Percentiles rank a stretch among this genome's conserved stretches.
Evolutionary conservation across 2,113 vertebrate genomes (phyloP).

Genomic region (Podarcis cretensis): DNA sequence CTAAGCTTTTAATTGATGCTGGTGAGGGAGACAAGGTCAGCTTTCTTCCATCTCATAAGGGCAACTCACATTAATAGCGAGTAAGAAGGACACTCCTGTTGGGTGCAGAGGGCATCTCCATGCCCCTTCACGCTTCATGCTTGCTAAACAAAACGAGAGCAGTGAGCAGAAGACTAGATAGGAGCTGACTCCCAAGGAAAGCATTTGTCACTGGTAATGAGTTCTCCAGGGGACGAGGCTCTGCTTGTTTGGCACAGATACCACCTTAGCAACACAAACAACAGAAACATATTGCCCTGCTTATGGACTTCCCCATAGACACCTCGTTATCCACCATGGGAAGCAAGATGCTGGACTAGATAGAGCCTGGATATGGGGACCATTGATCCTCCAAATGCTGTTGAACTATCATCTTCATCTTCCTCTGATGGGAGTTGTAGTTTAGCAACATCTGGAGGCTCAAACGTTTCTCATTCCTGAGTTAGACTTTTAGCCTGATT

Average conservation of each 20-base stretch:
- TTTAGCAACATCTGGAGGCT: too few species aligned
- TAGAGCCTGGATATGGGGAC: too few species aligned
- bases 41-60: conserved; percentile 25
- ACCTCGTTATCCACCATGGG: not conserved
- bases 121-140: too few species aligned
- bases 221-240: not conserved
- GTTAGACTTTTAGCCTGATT: too few species aligned
- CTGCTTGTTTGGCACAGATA: not conserved
- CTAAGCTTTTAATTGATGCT: conserved; percentile 54
- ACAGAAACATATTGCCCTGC: not conserved
- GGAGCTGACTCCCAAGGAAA: not conserved
- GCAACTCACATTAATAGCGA: conserved; percentile 1
- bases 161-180: not conserved
- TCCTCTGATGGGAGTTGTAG: too few species aligned
- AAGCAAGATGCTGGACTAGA: not conserved
- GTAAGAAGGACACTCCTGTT: not conserved
- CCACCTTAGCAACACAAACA: not conserved
- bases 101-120: not conserved
- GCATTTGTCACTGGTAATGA: not conserved
- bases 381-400: too few species aligned
- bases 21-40: conserved; percentile 33
- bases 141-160: not conserved
- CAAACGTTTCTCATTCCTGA: too few species aligned
- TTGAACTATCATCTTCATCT: too few species aligned
- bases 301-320: not conserved